Evolutionary conservation across 2,113 vertebrate genomes (phyloP), one percentile per base, ranked within the genome.

Genomic region (Phrynosoma blainvillii): DNA sequence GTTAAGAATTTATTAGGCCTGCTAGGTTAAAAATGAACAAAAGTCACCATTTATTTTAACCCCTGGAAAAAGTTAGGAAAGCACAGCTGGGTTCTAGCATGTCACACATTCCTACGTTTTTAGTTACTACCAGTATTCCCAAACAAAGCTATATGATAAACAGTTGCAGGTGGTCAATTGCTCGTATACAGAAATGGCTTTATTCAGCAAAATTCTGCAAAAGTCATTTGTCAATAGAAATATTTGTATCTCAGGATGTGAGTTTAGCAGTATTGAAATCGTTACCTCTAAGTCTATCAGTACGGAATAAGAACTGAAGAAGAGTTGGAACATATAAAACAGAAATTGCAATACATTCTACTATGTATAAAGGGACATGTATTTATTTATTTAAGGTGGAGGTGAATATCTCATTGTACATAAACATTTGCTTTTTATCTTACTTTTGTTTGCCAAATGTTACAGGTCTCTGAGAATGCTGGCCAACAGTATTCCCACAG

Each of bases 61-160:
- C 97, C 96, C 96, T 98, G 96, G 97, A 95, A 96, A 96, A 95
- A 96, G 95, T 93, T 94, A 96, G 94, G 93, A 94, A 93, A 80
- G 93, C 96, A 95, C 97, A 97, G 96, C 96, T 95, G 96, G 96
- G 94, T 84, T 96, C 95, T 96, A 97, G 97, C 97, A 96, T 94
- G 95, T 97, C 96, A 97, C 96, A 97, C 98, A 98, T 98, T 97
- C 98, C 97, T 97, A 95, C 96, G 96, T 95, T 96, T 97, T 97
- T 96, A 96, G 96, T 98, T 97, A 98, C 97, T 91, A 96, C 93
- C 95, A 97, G 97, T 97, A 96, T 97, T 97, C 97, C 95, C 95
- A 92, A 96, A 94, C 75, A 94, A 94, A 92, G 89, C 94, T 89
- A 95, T 96, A 90, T 98, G 96, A 97, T 97, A 96, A 97, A 97